These are phyloP conservation scores for Callopanchax toddi DNA, from an alignment of 2,113 vertebrate species.

Conservation along the genomic window DNA sequence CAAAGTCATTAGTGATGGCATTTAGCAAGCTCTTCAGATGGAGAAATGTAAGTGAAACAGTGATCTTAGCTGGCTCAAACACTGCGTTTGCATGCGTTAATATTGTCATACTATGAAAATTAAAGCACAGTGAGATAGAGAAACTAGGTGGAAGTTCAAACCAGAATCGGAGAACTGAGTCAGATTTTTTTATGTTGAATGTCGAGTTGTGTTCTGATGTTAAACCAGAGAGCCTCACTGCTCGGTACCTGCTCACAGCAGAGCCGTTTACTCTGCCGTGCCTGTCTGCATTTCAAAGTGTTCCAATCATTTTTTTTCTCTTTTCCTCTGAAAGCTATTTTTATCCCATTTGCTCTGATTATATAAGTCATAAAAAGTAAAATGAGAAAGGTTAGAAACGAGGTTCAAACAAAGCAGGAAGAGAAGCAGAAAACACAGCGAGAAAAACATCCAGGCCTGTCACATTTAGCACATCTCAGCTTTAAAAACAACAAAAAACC, in stretches of 20 bases:
- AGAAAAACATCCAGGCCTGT: slow-evolving; percentile 31
- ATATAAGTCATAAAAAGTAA: slow-evolving; percentile 74
- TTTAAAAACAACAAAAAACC: slow-evolving; percentile 12
- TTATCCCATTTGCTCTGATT: slow-evolving; percentile 69
- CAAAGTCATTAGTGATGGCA: slow-evolving; percentile 62
- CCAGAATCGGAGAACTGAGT: background rate
- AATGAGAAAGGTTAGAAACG: slow-evolving; percentile 54
- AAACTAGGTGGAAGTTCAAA: background rate
- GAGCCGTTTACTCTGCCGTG: slow-evolving; percentile 35
- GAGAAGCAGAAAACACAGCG: slow-evolving; percentile 5
- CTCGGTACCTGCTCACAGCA: slow-evolving; percentile 37
- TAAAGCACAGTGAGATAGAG: background rate
- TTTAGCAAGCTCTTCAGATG: slow-evolving; percentile 65
- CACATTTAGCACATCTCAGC: slow-evolving; percentile 28
- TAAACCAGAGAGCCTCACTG: slow-evolving; percentile 12
- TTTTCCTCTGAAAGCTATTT: slow-evolving; percentile 65
- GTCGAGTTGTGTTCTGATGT: slow-evolving; percentile 1
- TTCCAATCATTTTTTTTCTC: slow-evolving; percentile 47
- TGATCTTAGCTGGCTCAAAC: slow-evolving; percentile 24
- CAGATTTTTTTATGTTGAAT: slow-evolving; percentile 7
- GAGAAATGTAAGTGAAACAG: slow-evolving; percentile 61
- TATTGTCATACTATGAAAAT: background rate
- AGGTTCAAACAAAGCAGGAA: slow-evolving; percentile 24
- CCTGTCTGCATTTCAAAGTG: slow-evolving; percentile 60
- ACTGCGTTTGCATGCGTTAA: background rate